These are phyloP conservation scores for Mormyrus hasselquistii DNA, from an alignment of 2,797 vertebrate species.

Conservation along the genomic window DNA sequence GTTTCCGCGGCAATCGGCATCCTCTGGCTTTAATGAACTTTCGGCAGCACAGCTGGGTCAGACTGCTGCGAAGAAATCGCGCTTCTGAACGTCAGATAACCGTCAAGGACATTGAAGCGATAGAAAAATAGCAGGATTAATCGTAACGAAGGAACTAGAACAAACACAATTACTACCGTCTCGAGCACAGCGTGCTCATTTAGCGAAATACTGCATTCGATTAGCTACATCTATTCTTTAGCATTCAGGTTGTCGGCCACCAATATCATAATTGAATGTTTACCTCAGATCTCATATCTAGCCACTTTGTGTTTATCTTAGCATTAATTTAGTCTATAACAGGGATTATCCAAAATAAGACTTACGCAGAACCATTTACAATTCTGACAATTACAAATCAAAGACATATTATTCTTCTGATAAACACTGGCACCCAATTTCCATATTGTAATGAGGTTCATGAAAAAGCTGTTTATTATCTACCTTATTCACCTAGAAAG, in stretches of 20 bases:
- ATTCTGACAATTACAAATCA: slow-evolving; percentile 5
- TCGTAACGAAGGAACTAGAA: neutral
- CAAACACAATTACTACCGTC: neutral
- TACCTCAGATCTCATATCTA: neutral
- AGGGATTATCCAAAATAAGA: neutral
- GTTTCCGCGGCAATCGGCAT: neutral
- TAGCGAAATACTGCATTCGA: neutral
- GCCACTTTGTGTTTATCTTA: slow-evolving; percentile 3
- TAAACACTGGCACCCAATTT: neutral
- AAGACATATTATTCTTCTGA: slow-evolving; percentile 5
- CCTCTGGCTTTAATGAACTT: neutral
- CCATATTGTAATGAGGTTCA: slow-evolving; percentile 4
- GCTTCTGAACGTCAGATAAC: neutral
- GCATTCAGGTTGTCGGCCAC: neutral
- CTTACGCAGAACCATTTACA: neutral
- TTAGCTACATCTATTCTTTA: neutral
- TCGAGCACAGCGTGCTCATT: neutral
- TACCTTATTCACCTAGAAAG: neutral
- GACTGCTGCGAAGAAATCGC: neutral
- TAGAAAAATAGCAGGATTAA: neutral
- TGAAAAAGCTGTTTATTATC: neutral
- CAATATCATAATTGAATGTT: neutral
- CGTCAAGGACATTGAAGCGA: neutral
- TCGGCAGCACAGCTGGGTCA: neutral
- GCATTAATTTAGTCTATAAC: neutral